Percentiles rank a stretch among this genome's conserved stretches.
phyloP scores from a whole-genome alignment of 2,888 invertebrate species.

The Lochmaea capreae region DNA sequence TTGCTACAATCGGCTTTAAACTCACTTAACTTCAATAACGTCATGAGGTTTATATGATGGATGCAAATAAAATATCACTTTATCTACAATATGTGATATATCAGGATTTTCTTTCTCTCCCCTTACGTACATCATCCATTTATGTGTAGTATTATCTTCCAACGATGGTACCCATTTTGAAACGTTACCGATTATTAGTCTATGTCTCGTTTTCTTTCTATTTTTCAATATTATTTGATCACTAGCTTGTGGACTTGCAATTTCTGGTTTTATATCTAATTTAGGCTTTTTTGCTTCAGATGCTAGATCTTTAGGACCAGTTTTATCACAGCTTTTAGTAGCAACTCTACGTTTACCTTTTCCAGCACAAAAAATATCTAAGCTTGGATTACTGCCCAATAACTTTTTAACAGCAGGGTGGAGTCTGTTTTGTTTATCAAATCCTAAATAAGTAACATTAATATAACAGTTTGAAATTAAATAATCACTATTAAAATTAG shows the following conservation, averaged over 20 bases:
- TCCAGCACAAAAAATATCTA: constrained; percentile 37
- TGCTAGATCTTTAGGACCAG: constrained; percentile 34
- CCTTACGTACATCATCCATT: constrained; percentile 91
- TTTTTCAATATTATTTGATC: constrained; percentile 41
- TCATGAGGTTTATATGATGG: constrained; percentile 90
- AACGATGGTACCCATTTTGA: constrained; percentile 82
- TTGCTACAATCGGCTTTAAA: constrained; percentile 49
- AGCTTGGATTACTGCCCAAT: constrained; percentile 69
- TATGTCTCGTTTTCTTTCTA: constrained; percentile 59
- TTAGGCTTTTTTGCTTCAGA: constrained; percentile 44
- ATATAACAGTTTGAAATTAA: background rate
- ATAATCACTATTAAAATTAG: no score
- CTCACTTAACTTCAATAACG: constrained; percentile 80
- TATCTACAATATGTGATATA: constrained; percentile 74
- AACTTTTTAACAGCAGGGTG: constrained; percentile 84
- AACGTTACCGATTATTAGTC: constrained; percentile 76
- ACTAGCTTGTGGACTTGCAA: constrained; percentile 25
- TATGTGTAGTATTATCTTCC: constrained; percentile 81
- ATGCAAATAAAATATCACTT: constrained; percentile 84
- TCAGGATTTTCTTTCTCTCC: constrained; percentile 73
- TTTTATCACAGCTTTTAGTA: constrained; percentile 36
- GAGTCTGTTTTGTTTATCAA: constrained; percentile 66
- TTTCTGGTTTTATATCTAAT: constrained; percentile 36
- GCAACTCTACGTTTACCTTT: constrained; percentile 45
- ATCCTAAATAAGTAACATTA: constrained; percentile 26